Evolutionary conservation across 2,888 invertebrate species (phyloP), one percentile per base, ranked within the genome.

Genomic region (Panopea generosa): DNA sequence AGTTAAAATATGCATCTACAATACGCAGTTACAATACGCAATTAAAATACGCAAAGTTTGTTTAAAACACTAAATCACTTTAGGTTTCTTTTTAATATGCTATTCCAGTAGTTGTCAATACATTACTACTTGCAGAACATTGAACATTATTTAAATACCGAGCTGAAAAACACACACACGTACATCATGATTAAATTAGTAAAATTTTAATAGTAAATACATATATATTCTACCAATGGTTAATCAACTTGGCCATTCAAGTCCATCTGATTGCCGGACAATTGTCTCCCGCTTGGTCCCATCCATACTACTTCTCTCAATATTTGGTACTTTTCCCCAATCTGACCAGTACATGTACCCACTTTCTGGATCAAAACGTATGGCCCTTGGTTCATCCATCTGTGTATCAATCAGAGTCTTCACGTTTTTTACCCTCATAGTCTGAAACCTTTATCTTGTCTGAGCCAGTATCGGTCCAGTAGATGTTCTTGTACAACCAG

Each of bases 291-390:
- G n/a, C n/a, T n/a, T n/a, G n/a, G n/a, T n/a, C n/a, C n/a, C n/a
- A n/a, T n/a, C n/a, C n/a, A n/a, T n/a, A n/a, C n/a, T n/a, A n/a
- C n/a, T n/a, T n/a, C n/a, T n/a, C n/a, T n/a, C n/a, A n/a, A n/a
- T n/a, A n/a, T n/a, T n/a, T n/a, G n/a, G n/a, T n/a, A n/a, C n/a
- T n/a, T n/a, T n/a, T n/a, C n/a, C n/a, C 99, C 99, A 99, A 92
- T 99, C 99, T 0, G 97, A 97, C 98, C 98, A 99, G 93, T 97
- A 99, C 96, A 99, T 97, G 96, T 98, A 97, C 89, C 89, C 89
- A 74, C 83, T 78, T 27, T 72, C 68, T 27, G 90, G 91, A 67
- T 92, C 90, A 18, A 91, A 78, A 22, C 83, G 88, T 50, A 92
- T 89, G 70, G 87, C 86, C 53, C 90, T 83, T 16, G 99, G 99